Percentiles rank a stretch among this genome's conserved stretches.
Conservation (phyloP, 2,888 invertebrate genomes). For the Deilephila porcellus region DNA sequence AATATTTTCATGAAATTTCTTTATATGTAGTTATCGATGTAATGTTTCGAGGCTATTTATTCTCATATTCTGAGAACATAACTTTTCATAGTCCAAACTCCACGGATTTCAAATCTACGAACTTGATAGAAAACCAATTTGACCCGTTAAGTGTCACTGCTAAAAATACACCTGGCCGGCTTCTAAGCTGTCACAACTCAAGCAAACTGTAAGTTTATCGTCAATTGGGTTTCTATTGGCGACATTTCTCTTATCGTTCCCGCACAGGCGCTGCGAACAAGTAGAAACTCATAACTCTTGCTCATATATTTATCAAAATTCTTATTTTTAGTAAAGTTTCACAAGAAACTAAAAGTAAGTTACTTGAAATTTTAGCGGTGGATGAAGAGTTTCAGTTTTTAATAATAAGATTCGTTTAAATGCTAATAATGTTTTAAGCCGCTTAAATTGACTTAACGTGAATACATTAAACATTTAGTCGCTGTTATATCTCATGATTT, state of each 20-base stretch:
- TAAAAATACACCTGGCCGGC: slow-evolving; percentile 27
- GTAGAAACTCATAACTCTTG: neutral
- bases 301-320: neutral
- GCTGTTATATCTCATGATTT: too few relatives aligned
- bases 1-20: neutral
- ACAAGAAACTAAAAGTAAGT: too few relatives aligned
- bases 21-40: neutral
- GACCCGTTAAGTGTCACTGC: neutral
- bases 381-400: too few relatives aligned
- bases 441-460: too few relatives aligned
- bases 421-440: too few relatives aligned
- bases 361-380: neutral
- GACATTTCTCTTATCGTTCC: slow-evolving; percentile 42
- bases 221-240: slow-evolving; percentile 41
- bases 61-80: too few relatives aligned
- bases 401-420: too few relatives aligned
- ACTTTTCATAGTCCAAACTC: neutral
- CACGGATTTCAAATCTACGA: neutral
- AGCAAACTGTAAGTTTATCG: slow-evolving; percentile 35
- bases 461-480: too few relatives aligned
- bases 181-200: slow-evolving; percentile 12
- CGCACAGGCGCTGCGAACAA: slow-evolving; percentile 36
- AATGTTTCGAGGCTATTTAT: too few relatives aligned
- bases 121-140: neutral
- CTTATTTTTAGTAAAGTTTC: neutral